phyloP scores from a whole-genome alignment of 2,797 vertebrate genomes.

The Gymnopithys bicolor region DNA sequence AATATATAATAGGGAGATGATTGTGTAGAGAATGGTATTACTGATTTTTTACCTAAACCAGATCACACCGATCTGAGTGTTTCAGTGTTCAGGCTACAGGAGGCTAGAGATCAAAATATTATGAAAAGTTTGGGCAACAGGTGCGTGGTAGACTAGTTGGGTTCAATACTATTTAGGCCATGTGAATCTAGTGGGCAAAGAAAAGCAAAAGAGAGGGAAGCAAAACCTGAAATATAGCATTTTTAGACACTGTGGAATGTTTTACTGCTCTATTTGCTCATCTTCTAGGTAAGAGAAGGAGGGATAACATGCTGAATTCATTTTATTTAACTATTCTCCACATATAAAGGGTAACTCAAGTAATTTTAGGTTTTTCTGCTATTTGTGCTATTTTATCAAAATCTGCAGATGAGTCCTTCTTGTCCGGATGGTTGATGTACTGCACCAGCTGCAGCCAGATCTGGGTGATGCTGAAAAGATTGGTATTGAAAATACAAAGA shows the following conservation, averaged over 20 bases:
- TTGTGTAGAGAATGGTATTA: not conserved
- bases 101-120: not conserved
- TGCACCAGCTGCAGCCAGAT: not conserved
- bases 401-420: not conserved
- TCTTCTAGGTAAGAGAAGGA: not conserved
- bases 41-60: not conserved
- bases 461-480: not conserved
- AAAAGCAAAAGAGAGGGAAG: not conserved
- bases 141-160: not conserved
- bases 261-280: not conserved
- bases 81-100: not conserved
- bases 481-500: not conserved
- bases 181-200: not conserved
- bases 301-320: not conserved
- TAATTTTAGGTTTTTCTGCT: not conserved
- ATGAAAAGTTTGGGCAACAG: not conserved
- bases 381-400: not conserved
- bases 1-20: not conserved
- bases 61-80: not conserved
- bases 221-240: not conserved
- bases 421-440: not conserved
- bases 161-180: not conserved
- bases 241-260: not conserved
- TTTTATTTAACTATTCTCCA: not conserved
- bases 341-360: not conserved